Conservation (phyloP, 2,113 vertebrate species). For the Pachyramphus minor region DNA sequence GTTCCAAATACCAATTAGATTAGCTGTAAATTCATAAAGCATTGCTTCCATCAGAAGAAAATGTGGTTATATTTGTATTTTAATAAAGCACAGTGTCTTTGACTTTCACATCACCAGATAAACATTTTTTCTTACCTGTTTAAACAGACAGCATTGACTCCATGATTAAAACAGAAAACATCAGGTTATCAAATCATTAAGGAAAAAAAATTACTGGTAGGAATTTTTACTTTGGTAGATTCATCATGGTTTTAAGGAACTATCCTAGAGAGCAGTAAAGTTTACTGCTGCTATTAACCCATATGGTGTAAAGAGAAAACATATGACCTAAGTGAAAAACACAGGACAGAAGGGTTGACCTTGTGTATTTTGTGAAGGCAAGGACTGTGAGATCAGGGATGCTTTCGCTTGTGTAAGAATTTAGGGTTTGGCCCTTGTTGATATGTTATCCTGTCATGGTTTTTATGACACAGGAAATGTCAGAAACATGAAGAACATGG, state of each 20-base stretch:
- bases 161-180: background rate
- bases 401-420: background rate
- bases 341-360: background rate
- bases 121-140: background rate
- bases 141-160: background rate
- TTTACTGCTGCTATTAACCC: constrained; percentile 20
- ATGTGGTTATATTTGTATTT: background rate
- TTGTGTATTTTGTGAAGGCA: background rate
- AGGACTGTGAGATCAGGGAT: background rate
- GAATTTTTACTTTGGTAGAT: background rate
- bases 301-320: background rate
- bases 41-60: background rate
- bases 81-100: background rate
- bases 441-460: background rate
- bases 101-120: background rate
- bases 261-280: background rate
- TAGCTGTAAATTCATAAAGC: background rate
- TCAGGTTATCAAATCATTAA: background rate
- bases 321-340: background rate
- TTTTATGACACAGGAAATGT: background rate
- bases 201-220: background rate
- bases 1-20: background rate
- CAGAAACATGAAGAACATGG: background rate
- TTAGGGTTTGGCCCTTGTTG: background rate
- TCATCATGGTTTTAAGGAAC: background rate